Base-by-base conservation (phyloP, 2,113 vertebrate genomes). In the Neoarius graeffei region DNA sequence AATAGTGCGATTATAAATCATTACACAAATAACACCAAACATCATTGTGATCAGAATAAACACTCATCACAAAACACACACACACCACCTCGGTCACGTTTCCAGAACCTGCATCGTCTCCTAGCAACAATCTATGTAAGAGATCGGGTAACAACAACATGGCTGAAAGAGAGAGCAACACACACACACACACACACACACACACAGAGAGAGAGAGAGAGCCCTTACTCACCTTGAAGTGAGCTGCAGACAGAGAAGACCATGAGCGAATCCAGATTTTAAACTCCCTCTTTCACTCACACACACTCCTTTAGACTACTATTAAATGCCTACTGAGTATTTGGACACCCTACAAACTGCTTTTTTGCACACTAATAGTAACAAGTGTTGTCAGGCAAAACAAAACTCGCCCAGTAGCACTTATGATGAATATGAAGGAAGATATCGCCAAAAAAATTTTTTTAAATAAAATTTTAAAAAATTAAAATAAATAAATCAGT, bases 91-190 rank as follows among this genome's bases (percentile, higher is more conserved):
- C 25, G 6, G 13, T 56, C 84, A 86, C 27, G 25, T 81, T 90
- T 80, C 91, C 71, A 84, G 67, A 89, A 87, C 66, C 30, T 86
- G 66, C 4, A 42, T 88, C 83, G 95, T 95, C 93, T 93, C 95
- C 90, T 94, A 92, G 95, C 95, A 95, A 95, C 95, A 76, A 79
- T 91, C 84, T 89, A 91, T 71, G 90, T 71, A 88, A 85, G 42
- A 89, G 94, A 94, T 95, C 94, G 94, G 93, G 93, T 94, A 94
- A 93, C 93, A 73, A 87, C 73, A 82, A 67, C 86, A 87, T 59
- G 76, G 83, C 82, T 62, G 48, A 71, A 10, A 73, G 11, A 67
- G 35, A 42, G 35, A 42, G 4, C 42, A 42, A 50, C 81, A 50
- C 64, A 54, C 82, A 23, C 62, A 50, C 82, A 66, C 60, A 66